Conservation (phyloP, 2,888 invertebrate genomes). For the Trypoxylon attenuatum region DNA sequence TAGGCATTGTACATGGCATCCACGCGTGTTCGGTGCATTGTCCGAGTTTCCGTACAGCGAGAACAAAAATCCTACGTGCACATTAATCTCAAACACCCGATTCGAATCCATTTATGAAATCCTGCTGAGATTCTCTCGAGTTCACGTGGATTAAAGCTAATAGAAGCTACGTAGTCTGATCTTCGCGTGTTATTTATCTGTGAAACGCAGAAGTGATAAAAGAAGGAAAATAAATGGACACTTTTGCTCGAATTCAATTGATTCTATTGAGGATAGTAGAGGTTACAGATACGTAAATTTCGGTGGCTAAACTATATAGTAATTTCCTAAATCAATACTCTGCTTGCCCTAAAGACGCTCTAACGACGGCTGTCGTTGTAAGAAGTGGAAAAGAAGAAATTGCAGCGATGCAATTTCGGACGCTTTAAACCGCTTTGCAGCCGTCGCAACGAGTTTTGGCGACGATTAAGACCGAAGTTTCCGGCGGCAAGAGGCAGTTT, state of each 20-base stretch:
- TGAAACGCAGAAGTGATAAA: too few relatives aligned
- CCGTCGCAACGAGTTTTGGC: constrained; percentile 50
- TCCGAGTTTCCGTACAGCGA: constrained; percentile 12
- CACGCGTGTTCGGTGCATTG: constrained; percentile 26
- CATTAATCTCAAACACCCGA: constrained; percentile 28
- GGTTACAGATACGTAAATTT: too few relatives aligned
- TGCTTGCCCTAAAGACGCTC: constrained; percentile 34
- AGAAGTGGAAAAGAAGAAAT: constrained; percentile 44
- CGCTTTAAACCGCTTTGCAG: constrained; percentile 49
- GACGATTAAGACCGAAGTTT: constrained; percentile 55
- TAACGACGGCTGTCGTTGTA: constrained; percentile 34
- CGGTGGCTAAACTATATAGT: too few relatives aligned
- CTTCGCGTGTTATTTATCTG: background rate
- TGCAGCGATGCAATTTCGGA: constrained; percentile 52
- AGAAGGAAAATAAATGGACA: too few relatives aligned
- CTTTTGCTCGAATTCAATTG: too few relatives aligned
- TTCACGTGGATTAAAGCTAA: constrained; percentile 11
- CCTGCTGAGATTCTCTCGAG: background rate
- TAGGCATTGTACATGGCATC: constrained; percentile 44
- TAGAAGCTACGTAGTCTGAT: background rate
- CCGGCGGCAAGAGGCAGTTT: constrained; percentile 19
- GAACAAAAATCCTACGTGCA: constrained; percentile 27
- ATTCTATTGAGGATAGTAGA: too few relatives aligned
- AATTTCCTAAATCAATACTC: too few relatives aligned
- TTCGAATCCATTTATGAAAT: constrained; percentile 17